Base-by-base conservation (phyloP, 2,888 invertebrate genomes). In the Trachelus stipa region DNA sequence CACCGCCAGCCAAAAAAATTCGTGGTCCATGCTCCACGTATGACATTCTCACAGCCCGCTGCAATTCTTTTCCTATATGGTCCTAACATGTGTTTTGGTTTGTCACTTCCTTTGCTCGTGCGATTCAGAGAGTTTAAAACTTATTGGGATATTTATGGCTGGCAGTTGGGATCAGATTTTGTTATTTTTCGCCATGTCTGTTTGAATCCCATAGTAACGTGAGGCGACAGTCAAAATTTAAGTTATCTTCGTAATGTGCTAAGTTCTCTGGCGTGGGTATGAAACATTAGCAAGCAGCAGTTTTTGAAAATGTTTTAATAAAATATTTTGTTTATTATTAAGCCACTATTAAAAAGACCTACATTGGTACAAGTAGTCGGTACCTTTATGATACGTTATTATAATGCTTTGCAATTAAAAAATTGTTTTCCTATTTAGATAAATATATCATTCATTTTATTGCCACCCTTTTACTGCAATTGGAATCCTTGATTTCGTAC, bases 311-410 rank as follows among this genome's bases (percentile, higher is more conserved):
- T 33, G 23, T 71, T 71, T 71, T 81, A 85, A 83, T 87, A 87
- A 87, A 87, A 87, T 86, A 86, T 82, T 85, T 85, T 85, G 85
- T 85, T 86, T 85, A 56, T 82, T 76, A 80, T 73, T 83, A 82
- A 83, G 83, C 85, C 84, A 85, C 83, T 84, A 81, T 86, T 82
- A 80, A 80, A 85, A 85, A 84, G 81, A 80, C 81, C 81, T 83
- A 85, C 82, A 78, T 76, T 71, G 30, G 34, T 78, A 78, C 34
- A 73, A 30, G 68, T 78, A 76, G 75, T 73, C 73, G 76, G 23
- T 56, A 56, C 56, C 56, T 56, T 56, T 56, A 56, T 9, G 23
- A 9, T 56, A 23, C 56, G 23, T 56, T 56, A 83, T 79, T 74
- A 34, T 76, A 74, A 69, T 76, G 34, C 56, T 56, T 73, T 76